Evolutionary conservation across 2,888 invertebrate species (phyloP), one percentile per base, ranked within the genome.

Genomic region (Metalampra italica): DNA sequence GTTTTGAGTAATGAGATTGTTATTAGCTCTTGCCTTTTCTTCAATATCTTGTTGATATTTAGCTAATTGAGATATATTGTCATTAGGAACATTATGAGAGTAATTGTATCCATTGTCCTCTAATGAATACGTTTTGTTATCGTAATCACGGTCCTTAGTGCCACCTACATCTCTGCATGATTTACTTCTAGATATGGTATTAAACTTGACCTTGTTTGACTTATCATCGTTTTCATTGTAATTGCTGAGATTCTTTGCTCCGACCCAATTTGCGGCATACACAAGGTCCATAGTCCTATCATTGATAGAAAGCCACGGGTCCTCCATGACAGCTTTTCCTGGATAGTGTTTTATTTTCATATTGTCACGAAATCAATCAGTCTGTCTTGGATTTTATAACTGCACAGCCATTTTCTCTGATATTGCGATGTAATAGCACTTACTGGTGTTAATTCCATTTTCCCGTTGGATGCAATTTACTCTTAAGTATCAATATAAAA

Each of bases 291-390:
- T 93, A 54, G 92, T 92, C 65, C 91, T 91, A 60, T 92, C 92
- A 61, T 91, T 91, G 40, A 92, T 91, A 57, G 92, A 92, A 68
- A 93, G 92, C 74, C 93, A 92, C 59, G 91, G 91, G 78, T 93
- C 93, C 76, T 95, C 95, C 90, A 94, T 91, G 70, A 95, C 95
- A 57, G 94, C 96, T 83, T 94, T 94, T 58, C 96, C 96, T 40
- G 96, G 96, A 79, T 96, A 95, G 67, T 94, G 94, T 77, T 95
- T 94, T 59, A 96, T 94, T 91, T 95, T 95, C 96, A 96, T 96
- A 76, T 68, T 86, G 80, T 56, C 51, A 57, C 53, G 30, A 55
- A 63, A 54, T 58, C 49, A 45, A 58, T 46, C 15, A 51, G 48
- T 47, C 41, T 54, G 45, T 46, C 42, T 14, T 57, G 49, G 58